These are phyloP conservation scores for Lates calcarifer DNA, from an alignment of 2,113 vertebrate genomes.

Conservation along the genomic window DNA sequence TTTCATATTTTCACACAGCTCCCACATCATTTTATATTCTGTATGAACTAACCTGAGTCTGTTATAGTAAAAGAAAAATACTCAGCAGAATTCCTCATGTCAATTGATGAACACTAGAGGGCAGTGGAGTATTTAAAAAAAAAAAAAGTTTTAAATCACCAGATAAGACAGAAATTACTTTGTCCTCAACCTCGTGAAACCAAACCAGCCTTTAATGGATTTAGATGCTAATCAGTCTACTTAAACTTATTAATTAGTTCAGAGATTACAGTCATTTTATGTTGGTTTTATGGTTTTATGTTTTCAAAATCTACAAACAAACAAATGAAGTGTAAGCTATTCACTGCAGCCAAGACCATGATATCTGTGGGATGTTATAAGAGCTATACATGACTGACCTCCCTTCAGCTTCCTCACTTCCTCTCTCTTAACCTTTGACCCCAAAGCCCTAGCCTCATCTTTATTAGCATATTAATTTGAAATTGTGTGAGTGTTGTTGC, in stretches of 20 bases:
- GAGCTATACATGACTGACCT: not conserved
- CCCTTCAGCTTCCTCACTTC: not conserved
- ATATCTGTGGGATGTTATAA: not conserved
- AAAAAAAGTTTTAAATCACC: too few species aligned
- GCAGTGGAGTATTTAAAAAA: conserved; percentile 29
- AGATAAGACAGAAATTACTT: not conserved
- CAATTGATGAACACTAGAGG: conserved; percentile 61
- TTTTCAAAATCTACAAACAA: not conserved
- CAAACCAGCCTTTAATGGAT: not conserved
- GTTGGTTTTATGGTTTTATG: not conserved
- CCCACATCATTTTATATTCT: not conserved
- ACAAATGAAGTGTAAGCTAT: not conserved
- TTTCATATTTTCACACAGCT: not conserved
- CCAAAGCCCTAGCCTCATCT: conserved; percentile 2
- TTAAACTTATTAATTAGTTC: not conserved
- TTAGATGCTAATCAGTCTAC: not conserved
- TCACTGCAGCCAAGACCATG: not conserved
- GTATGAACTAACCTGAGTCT: not conserved
- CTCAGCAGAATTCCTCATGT: not conserved
- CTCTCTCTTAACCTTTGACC: conserved; percentile 49
- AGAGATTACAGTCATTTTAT: too few species aligned
- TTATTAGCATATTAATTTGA: conserved; percentile 30
- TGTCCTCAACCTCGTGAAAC: not conserved
- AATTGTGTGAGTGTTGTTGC: not conserved
- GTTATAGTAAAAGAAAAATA: not conserved